phyloP scores from a whole-genome alignment of 2,113 vertebrate species.

The Manacus vitellinus region DNA sequence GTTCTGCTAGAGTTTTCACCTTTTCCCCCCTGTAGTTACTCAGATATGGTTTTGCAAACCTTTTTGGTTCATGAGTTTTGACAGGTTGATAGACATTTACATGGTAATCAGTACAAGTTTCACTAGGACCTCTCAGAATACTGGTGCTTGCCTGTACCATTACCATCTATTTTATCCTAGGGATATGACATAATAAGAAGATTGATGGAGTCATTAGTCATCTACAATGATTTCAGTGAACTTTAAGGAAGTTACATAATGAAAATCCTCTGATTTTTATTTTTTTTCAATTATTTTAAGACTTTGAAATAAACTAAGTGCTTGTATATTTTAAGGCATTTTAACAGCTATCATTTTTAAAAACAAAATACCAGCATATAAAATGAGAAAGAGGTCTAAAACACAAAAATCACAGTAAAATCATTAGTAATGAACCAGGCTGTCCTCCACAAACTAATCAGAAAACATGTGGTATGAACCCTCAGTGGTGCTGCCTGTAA shows the following conservation, averaged over 20 bases:
- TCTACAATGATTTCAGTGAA: background rate
- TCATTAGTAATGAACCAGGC: background rate
- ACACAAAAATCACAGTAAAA: background rate
- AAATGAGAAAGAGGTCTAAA: background rate
- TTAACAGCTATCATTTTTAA: background rate
- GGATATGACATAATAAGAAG: background rate
- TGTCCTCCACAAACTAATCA: background rate
- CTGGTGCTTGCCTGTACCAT: background rate
- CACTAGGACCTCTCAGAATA: background rate
- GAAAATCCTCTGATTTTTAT: background rate
- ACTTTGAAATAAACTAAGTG: background rate
- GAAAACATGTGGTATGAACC: background rate
- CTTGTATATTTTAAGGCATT: background rate
- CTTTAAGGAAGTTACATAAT: background rate
- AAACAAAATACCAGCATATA: background rate
- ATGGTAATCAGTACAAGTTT: background rate
- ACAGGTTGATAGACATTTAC: background rate
- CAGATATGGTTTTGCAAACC: background rate
- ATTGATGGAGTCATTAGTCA: background rate
- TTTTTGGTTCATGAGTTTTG: background rate
- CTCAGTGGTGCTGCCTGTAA: background rate
- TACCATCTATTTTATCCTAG: background rate
- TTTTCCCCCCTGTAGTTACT: background rate
- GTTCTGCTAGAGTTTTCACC: background rate
- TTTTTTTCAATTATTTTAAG: background rate